Conservation (phyloP, 2,888 invertebrate genomes). For the Limenitis camilla region DNA sequence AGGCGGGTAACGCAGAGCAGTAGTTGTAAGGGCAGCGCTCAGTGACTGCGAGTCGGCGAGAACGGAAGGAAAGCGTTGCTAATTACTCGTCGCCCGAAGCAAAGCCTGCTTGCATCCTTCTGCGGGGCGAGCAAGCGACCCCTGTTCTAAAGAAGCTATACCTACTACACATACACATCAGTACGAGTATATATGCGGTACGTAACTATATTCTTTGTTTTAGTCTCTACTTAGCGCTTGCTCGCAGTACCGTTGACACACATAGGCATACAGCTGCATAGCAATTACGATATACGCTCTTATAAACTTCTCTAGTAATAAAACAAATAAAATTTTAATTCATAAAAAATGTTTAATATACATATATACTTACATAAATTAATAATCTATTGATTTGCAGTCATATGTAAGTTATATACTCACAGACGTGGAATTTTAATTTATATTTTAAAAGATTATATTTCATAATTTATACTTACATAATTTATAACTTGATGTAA, state of each 20-base stretch:
- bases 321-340: not conserved
- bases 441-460: too few species aligned
- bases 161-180: not conserved
- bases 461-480: too few species aligned
- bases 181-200: slow-evolving; percentile 3
- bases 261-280: not conserved
- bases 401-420: too few species aligned
- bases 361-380: not conserved
- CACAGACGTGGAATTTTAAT: too few species aligned
- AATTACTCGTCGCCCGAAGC: slow-evolving; percentile 63
- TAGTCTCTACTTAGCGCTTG: slow-evolving; percentile 6
- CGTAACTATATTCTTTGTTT: slow-evolving; percentile 22
- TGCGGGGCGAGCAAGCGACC: slow-evolving; percentile 16
- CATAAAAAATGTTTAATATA: not conserved
- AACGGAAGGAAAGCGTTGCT: slow-evolving; percentile 66
- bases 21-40: slow-evolving; percentile 28
- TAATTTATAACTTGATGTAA: not conserved
- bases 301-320: not conserved
- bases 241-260: slow-evolving; percentile 10
- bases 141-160: slow-evolving; percentile 14
- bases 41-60: slow-evolving; percentile 31
- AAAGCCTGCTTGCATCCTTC: slow-evolving; percentile 33
- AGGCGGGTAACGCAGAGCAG: slow-evolving; percentile 27
- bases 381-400: too few species aligned
- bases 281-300: not conserved